Percentiles rank a stretch among this genome's conserved stretches.
These are phyloP conservation scores for Archips xylosteana DNA, from an alignment of 2,888 invertebrate species.

Conservation along the genomic window DNA sequence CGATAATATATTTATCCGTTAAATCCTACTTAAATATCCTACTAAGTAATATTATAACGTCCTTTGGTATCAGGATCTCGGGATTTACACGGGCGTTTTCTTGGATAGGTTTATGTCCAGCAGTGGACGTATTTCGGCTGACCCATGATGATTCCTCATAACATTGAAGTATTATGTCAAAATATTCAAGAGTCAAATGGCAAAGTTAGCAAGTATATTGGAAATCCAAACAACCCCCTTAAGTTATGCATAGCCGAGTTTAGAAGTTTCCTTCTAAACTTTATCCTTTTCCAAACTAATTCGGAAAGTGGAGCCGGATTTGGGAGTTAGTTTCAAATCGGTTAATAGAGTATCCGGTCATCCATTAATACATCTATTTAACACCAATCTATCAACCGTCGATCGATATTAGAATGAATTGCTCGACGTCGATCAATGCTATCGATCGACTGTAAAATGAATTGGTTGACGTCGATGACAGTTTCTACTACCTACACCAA, in stretches of 20 bases:
- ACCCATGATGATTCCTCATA: not conserved
- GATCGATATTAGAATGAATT: too few species aligned
- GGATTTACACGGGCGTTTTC: too few species aligned
- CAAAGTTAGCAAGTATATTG: slow-evolving; percentile 29
- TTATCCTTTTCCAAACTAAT: slow-evolving; percentile 20
- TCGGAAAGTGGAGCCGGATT: slow-evolving; percentile 9
- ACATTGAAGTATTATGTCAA: slow-evolving; percentile 30
- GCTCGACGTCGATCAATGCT: too few species aligned
- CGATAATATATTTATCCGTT: too few species aligned
- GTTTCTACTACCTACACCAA: too few species aligned
- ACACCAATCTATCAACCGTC: not conserved
- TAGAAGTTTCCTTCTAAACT: slow-evolving; percentile 19
- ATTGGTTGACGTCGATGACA: too few species aligned
- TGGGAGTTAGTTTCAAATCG: slow-evolving; percentile 42
- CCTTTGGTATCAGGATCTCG: too few species aligned
- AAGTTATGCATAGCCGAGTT: slow-evolving; percentile 20
- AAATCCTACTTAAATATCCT: too few species aligned
- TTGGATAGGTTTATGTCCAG: too few species aligned
- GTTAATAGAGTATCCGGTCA: slow-evolving; percentile 34
- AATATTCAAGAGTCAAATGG: slow-evolving; percentile 18
- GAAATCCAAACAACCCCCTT: slow-evolving; percentile 28
- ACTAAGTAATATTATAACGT: too few species aligned
- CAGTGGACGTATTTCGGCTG: too few species aligned
- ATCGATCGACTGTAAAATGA: too few species aligned
- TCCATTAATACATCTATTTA: not conserved